Base-by-base conservation (phyloP, 1,140 invertebrate genomes). In the Rhysida immarginata region DNA sequence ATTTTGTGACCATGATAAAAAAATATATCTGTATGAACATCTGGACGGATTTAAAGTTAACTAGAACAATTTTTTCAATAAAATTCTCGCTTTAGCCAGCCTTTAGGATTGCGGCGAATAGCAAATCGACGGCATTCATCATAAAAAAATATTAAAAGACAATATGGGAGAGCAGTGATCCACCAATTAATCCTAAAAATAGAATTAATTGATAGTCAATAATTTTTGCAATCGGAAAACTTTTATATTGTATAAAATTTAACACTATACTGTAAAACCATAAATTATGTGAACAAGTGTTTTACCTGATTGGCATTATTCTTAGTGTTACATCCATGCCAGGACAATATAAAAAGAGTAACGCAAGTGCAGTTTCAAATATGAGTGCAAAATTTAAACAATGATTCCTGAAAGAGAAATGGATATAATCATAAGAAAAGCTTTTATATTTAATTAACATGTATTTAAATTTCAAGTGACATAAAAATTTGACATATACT, bases 121-220 rank as follows among this genome's bases (percentile, higher is more conserved):
- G 96, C 89, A 79, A 90, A 95, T 75, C 93, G 85, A 76, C 95
- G 83, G 66, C 84, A 83, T 77, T 99, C 84, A 75, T 98, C 95
- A 77, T 97, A 98, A 70, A 96, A 82, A 78, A 96, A 97, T 75
- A 98, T 96, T 61, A 89, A 78, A 68, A 96, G 74, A 78, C 87
- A 88, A 79, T 96, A 98, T 59, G 95, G 95, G 67, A 98, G 74
- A 59, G 91, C 91, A 58, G 91, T 89, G 70, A 98, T 78, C 95
- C 95, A 99, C 95, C 95, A 99, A 62, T 91, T 87, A 71, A 96
- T 90, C 78, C 94, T 96, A 70, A 23, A 71, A 63, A 62, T 55
- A 35, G 8, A 46, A 44, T n/a, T 43, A 24, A 46, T n/a, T 57
- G 35, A 27, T 42, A n/a, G n/a, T n/a, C n/a, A n/a, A n/a, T n/a